These are phyloP conservation scores for Gallinago paraguaiae DNA, from an alignment of 2,113 vertebrate species.

Conservation along the genomic window DNA sequence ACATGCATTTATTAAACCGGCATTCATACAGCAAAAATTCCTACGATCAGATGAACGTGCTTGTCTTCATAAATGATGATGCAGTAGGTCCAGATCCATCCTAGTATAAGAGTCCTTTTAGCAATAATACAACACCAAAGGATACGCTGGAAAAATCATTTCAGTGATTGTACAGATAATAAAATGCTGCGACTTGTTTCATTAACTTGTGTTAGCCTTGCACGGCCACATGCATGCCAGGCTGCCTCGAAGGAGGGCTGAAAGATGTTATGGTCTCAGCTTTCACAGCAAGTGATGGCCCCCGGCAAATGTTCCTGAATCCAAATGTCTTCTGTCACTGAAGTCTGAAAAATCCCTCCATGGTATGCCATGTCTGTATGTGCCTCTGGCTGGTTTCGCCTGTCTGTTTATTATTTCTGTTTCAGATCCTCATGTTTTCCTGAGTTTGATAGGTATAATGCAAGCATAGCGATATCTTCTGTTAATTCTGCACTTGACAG, in stretches of 20 bases:
- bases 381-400: not conserved
- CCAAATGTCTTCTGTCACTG: not conserved
- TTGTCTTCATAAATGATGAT: not conserved
- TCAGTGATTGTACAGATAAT: not conserved
- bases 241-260: not conserved
- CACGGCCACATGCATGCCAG: rapidly evolving
- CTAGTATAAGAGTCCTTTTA: not conserved
- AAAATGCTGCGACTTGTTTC: not conserved
- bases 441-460: not conserved
- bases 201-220: not conserved
- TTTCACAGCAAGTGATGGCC: not conserved
- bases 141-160: not conserved
- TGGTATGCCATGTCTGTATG: not conserved
- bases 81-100: not conserved
- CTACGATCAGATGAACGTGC: rapidly evolving
- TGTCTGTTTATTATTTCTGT: not conserved
- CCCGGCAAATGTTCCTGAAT: not conserved
- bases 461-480: not conserved
- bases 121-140: not conserved
- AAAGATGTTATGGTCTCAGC: not conserved
- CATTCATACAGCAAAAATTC: not conserved
- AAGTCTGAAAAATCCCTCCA: not conserved
- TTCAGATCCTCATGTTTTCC: not conserved
- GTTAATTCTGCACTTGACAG: not conserved
- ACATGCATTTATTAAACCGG: not conserved